These are phyloP conservation scores for Coilia nasus DNA, from an alignment of 2,797 vertebrate species.

Conservation along the genomic window DNA sequence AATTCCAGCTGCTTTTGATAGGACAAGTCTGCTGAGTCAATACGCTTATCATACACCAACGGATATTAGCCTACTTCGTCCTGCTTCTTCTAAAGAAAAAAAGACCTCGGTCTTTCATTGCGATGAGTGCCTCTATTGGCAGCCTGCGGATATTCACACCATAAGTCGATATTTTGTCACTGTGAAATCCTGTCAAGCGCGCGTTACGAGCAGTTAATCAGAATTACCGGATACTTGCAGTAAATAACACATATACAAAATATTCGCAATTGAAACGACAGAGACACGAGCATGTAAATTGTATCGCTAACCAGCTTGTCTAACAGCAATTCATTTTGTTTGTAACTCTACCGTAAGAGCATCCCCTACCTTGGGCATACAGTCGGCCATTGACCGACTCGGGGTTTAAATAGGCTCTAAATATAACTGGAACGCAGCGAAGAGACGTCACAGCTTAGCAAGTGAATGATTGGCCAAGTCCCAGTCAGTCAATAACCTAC, in stretches of 20 bases:
- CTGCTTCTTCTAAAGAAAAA: constrained; percentile 45
- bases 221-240: neutral
- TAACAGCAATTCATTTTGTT: neutral
- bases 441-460: constrained; percentile 71
- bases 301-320: neutral
- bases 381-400: neutral
- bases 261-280: neutral
- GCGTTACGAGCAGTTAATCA: neutral
- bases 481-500: constrained; percentile 49
- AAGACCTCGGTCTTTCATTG: constrained; percentile 48
- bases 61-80: constrained; percentile 1
- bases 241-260: neutral
- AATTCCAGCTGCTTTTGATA: constrained; percentile 63
- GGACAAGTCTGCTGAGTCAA: neutral
- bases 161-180: constrained; percentile 39
- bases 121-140: constrained; percentile 36
- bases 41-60: neutral
- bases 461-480: constrained; percentile 71
- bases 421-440: constrained; percentile 78
- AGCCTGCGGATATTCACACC: constrained; percentile 38
- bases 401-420: constrained; percentile 81
- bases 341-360: neutral
- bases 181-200: constrained; percentile 26
- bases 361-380: neutral
- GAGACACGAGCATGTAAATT: neutral